Base-by-base conservation (phyloP, 2,888 invertebrate species). In the Meghimatium bilineatum region DNA sequence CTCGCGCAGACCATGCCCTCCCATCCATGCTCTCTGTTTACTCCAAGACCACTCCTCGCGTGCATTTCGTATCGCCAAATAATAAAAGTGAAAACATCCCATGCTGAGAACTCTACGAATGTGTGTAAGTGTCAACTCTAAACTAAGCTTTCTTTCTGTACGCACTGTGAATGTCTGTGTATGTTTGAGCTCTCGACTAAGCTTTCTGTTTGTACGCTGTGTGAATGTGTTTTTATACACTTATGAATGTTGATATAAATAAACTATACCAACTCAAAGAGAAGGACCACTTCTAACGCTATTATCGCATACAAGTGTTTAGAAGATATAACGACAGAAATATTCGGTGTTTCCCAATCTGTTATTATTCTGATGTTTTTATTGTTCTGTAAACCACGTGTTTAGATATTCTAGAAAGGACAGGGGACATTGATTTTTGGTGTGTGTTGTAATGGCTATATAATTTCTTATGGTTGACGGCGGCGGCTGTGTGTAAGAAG, bases 151-250 rank as follows among this genome's bases (percentile, higher is more conserved):
- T 60, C n/a, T 63, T 8, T 63, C 29, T 66, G 14, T 66, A 29
- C 32, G 66, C 14, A 3, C 32, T 14, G 66, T 20, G 29, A 66
- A 66, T 66, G 66, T 66, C 32, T 66, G 29, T 63, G 29, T 29
- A 66, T 66, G 71, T 71, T 36, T 71, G 3, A 32, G 23, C 23
- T 29, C 32, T 32, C 32, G 12, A 66, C 12, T n/a, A 17, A 29
- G n/a, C 29, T 14, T 63, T 63, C 63, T 63, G n/a, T 63, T 66
- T 66, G 14, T 66, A 29, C 32, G 66, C 14, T 14, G 66, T 14
- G 66, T 20, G 29, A 66, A 66, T 66, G 66, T 66, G 66, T 66
- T 66, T 63, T 66, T 29, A 66, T 66, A 66, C 32, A 66, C 17
- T 23, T 17, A 23, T 56, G 56, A 56, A 56, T 56, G 10, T 6